A percentile compares a stretch with the other conserved stretches of the same genome.
phyloP scores from a whole-genome alignment of 2,888 invertebrate species.

The Tethea ocularis region DNA sequence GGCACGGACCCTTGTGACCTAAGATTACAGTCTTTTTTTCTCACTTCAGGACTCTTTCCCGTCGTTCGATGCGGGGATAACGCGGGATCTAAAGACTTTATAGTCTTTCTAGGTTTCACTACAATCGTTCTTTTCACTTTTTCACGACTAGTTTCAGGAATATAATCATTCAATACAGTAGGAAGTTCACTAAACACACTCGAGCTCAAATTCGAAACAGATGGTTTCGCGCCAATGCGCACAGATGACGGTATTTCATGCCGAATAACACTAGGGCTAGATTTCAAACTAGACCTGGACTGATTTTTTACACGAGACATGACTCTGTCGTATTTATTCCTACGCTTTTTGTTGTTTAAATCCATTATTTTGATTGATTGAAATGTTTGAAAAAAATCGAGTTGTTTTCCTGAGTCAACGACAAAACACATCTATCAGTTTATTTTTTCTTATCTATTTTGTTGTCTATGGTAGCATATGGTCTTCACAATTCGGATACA shows the following conservation, averaged over 20 bases:
- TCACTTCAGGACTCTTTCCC: constrained; percentile 26
- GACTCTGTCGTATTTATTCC: constrained; percentile 63
- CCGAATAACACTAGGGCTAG: constrained; percentile 58
- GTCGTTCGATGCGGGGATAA: constrained; percentile 48
- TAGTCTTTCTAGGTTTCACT: constrained; percentile 66
- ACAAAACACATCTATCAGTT: constrained; percentile 16
- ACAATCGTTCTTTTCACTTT: constrained; percentile 49
- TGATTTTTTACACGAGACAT: constrained; percentile 66
- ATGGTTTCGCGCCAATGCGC: constrained; percentile 66
- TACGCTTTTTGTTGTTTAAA: constrained; percentile 28
- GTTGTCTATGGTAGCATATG: too few species aligned
- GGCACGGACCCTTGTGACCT: constrained; percentile 54
- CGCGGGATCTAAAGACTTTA: constrained; percentile 64
- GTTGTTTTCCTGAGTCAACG: constrained; percentile 26
- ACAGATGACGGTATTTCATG: constrained; percentile 57
- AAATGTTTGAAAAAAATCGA: constrained; percentile 17
- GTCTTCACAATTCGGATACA: too few species aligned
- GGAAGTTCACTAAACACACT: constrained; percentile 67
- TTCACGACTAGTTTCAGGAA: constrained; percentile 41
- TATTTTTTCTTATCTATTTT: not conserved
- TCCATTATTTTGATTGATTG: constrained; percentile 39
- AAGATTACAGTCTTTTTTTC: constrained; percentile 34
- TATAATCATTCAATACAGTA: constrained; percentile 63
- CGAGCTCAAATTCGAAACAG: constrained; percentile 58
- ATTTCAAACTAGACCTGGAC: constrained; percentile 46